Evolutionary conservation across 2,888 invertebrate species (phyloP), one percentile per base, ranked within the genome.

Genomic region (Microplitis deprimator): DNA sequence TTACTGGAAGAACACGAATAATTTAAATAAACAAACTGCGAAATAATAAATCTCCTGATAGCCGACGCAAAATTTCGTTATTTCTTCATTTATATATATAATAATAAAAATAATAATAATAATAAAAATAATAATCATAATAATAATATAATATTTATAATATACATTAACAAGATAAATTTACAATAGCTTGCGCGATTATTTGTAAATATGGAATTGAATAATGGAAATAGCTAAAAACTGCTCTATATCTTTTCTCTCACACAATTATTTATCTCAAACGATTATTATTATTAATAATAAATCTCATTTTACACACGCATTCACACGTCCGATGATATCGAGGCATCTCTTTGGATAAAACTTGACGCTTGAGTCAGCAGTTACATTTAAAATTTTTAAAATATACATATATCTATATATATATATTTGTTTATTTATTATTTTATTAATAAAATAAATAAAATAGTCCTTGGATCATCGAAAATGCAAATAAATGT

Each of bases 171-270:
- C 50, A 50, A 50, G 50, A 50, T 29, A 29, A 29, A 29, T 50
- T 50, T 50, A 50, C 50, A 50, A 50, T 50, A 50, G 75, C 71
- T 75, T 40, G 60, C 68, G 39, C 61, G 67, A 75, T 60, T 78
- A 75, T 78, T 78, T 75, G 64, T 68, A 73, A 75, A 75, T 75
- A 73, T 75, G 69, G 40, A 68, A 75, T 64, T 70, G 61, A 69
- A 77, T 17, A n/a, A 65, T 69, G 50, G 50, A 50, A 65, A 70
- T 39, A 59, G 72, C 61, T 68, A 68, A 61, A 75, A 4, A 16
- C 50, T 62, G 60, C 38, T 13, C 50, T 29, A 13, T 60, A 40
- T 16, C 61, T 69, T 20, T 62, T 75, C 59, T 69, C 62, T 20
- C 20, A 20, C 20, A 50, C 16, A 29, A 29, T 4, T 67, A 50